These are phyloP conservation scores for Lophius piscatorius DNA, from an alignment of 2,113 vertebrate genomes.

Conservation along the genomic window DNA sequence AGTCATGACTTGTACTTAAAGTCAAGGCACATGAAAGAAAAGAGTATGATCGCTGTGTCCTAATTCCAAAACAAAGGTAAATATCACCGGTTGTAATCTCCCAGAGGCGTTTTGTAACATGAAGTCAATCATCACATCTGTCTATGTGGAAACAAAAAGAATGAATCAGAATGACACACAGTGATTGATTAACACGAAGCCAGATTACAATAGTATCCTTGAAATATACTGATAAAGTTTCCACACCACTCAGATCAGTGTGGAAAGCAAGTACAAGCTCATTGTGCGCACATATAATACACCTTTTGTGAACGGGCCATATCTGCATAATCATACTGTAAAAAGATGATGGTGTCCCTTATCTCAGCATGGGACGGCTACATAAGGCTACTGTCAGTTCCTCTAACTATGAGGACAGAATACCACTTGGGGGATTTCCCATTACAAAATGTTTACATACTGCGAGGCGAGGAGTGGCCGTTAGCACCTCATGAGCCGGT, in stretches of 20 bases:
- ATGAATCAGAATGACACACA: slow-evolving; percentile 33
- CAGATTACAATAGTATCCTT: slow-evolving; percentile 29
- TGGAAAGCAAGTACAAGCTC: slow-evolving; percentile 10
- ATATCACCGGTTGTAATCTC: slow-evolving; percentile 58
- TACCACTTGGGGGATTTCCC: slow-evolving; percentile 39
- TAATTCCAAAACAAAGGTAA: slow-evolving; percentile 44
- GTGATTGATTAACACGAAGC: slow-evolving; percentile 13
- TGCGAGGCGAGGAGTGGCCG: slow-evolving; percentile 34
- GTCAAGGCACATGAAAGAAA: slow-evolving; percentile 11
- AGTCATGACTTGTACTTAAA: slow-evolving; percentile 16
- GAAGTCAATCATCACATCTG: slow-evolving; percentile 18
- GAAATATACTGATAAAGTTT: slow-evolving; percentile 12
- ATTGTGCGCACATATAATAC: too few relatives aligned
- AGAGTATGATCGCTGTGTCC: slow-evolving; percentile 16
- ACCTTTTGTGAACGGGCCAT: slow-evolving; percentile 38
- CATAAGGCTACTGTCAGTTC: slow-evolving; percentile 37
- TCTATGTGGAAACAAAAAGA: slow-evolving; percentile 10
- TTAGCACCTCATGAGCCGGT: slow-evolving; percentile 38
- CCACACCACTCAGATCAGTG: background rate
- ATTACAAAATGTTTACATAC: slow-evolving; percentile 61
- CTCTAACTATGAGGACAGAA: slow-evolving; percentile 33
- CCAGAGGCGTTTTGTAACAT: slow-evolving; percentile 28
- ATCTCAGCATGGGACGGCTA: slow-evolving; percentile 39
- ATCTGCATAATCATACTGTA: slow-evolving; percentile 42
- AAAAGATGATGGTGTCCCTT: slow-evolving; percentile 15